A percentile compares a stretch with the other conserved stretches of the same genome.
Conservation (phyloP, 2,888 invertebrate genomes). For the Cremastobaeus sp. region DNA sequence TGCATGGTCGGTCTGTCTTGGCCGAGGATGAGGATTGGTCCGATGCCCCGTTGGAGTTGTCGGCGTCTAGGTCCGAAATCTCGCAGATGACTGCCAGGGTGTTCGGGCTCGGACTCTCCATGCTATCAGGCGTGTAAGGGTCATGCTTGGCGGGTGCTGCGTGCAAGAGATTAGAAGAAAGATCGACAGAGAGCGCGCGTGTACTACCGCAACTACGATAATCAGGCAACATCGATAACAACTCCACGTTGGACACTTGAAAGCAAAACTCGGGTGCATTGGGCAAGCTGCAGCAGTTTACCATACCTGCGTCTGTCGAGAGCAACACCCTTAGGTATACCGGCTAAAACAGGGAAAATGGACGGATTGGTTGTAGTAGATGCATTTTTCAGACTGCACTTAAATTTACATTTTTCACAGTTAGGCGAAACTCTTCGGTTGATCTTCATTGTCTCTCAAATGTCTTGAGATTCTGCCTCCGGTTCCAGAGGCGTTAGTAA, state of each 20-base stretch:
- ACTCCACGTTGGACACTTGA: slow-evolving; percentile 74
- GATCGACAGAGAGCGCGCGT: slow-evolving; percentile 69
- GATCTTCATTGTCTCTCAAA: no score
- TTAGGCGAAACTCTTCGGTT: background rate
- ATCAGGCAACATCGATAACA: slow-evolving; percentile 76
- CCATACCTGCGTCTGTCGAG: slow-evolving; percentile 87
- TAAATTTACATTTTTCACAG: background rate
- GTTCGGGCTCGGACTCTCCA: slow-evolving; percentile 86
- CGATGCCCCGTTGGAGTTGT: slow-evolving; percentile 56
- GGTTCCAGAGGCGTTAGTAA: no score
- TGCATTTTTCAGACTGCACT: background rate
- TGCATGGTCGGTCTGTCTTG: background rate
- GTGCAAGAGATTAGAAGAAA: slow-evolving; percentile 80
- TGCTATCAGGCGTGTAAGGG: slow-evolving; percentile 90
- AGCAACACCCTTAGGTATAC: slow-evolving; percentile 87
- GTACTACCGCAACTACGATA: slow-evolving; percentile 77
- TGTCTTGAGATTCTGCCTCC: no score
- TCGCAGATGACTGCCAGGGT: slow-evolving; percentile 66
- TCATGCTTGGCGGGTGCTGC: slow-evolving; percentile 81
- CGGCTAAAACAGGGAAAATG: slow-evolving; percentile 82
- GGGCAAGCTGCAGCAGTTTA: slow-evolving; percentile 81
- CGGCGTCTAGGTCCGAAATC: slow-evolving; percentile 64
- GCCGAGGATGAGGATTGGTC: slow-evolving; percentile 15
- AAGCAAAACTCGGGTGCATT: slow-evolving; percentile 74
- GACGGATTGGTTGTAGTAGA: slow-evolving; percentile 61